Conservation (phyloP, 2,888 invertebrate genomes). For the Ecdyonurus torrentis region DNA sequence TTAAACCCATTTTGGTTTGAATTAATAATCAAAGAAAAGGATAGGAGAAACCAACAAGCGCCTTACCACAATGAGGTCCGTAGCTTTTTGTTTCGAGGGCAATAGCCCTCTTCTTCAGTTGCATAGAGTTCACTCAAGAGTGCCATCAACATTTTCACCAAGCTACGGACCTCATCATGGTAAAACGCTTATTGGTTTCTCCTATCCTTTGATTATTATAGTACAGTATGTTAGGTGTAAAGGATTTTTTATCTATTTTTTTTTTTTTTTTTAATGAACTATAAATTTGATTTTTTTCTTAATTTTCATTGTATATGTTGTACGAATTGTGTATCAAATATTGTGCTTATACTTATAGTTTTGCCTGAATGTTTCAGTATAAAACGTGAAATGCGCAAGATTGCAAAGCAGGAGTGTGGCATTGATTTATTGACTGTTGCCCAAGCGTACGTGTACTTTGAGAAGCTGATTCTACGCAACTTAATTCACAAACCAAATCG, state of each 20-base stretch:
- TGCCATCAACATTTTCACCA: too few species aligned
- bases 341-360: neutral
- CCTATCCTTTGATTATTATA: too few species aligned
- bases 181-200: too few species aligned
- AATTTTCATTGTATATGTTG: neutral
- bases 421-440: conserved; percentile 83
- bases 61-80: too few species aligned
- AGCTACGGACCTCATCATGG: too few species aligned
- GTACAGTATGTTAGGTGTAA: too few species aligned
- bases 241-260: neutral
- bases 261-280: neutral
- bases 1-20: too few species aligned
- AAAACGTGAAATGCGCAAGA: conserved; percentile 89
- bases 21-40: too few species aligned
- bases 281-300: neutral
- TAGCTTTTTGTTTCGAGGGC: too few species aligned
- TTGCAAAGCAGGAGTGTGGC: conserved; percentile 67
- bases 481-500: conserved; percentile 90
- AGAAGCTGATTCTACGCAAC: conserved; percentile 81
- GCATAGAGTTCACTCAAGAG: too few species aligned
- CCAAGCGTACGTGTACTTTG: conserved; percentile 96
- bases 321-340: neutral
- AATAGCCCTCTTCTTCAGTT: too few species aligned
- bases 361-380: conserved; percentile 42
- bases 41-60: too few species aligned